Conservation (phyloP, 2,888 invertebrate species). For the Tenthredo mesomela region DNA sequence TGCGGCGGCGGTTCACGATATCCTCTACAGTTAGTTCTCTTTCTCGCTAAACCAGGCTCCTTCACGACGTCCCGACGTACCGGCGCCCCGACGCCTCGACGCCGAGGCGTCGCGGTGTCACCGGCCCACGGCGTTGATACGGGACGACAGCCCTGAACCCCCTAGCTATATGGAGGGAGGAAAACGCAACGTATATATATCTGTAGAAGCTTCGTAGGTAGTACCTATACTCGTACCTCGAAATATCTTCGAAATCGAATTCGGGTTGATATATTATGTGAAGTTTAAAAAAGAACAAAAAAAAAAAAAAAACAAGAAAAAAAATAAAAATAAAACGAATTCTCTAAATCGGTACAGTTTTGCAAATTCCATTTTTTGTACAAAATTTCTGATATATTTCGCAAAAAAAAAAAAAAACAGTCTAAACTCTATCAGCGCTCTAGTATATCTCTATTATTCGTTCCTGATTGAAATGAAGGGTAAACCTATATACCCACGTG, state of each 20-base stretch:
- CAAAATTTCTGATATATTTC: neutral
- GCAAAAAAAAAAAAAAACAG: neutral
- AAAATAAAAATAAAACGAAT: neutral
- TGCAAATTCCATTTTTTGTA: neutral
- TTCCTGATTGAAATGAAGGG: neutral
- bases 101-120: slow-evolving; percentile 68
- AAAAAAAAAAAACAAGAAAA: neutral
- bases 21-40: slow-evolving; percentile 26
- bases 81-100: slow-evolving; percentile 44
- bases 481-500: neutral
- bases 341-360: neutral
- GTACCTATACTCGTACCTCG: neutral
- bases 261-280: neutral
- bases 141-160: slow-evolving; percentile 57
- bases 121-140: slow-evolving; percentile 72
- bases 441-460: neutral
- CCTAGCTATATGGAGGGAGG: neutral
- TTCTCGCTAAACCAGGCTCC: slow-evolving; percentile 8
- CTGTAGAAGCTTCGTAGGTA: neutral
- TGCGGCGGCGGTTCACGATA: neutral
- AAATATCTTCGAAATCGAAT: slow-evolving; percentile 25
- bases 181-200: slow-evolving; percentile 2
- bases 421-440: neutral
- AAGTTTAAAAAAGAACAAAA: neutral
- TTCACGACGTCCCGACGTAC: slow-evolving; percentile 41